phyloP scores from a whole-genome alignment of 2,888 invertebrate species.

The Spatulosminthurus flaviceps region DNA sequence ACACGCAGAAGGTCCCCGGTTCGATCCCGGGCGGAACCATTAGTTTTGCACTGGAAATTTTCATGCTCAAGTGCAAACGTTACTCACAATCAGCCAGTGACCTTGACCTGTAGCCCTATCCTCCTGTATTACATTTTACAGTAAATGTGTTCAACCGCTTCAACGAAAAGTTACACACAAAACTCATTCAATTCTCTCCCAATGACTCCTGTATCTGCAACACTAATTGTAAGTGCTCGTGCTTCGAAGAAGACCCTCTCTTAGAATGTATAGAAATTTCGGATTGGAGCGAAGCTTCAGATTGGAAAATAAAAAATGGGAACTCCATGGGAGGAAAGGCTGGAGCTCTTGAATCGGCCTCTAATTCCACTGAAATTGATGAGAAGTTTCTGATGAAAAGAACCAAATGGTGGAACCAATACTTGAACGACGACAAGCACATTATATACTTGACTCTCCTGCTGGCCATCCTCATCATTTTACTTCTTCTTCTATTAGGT shows the following conservation, averaged over 20 bases:
- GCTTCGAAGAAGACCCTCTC: conserved; percentile 5
- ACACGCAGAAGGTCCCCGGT: conserved; percentile 62
- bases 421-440: background rate
- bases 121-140: background rate
- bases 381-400: background rate
- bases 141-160: conserved; percentile 34
- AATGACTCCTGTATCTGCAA: conserved; percentile 33
- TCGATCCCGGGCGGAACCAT: conserved; percentile 60
- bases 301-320: conserved; percentile 23
- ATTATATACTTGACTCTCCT: conserved; percentile 11
- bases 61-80: no score
- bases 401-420: background rate
- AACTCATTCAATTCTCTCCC: conserved; percentile 32
- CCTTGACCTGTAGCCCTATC: conserved; percentile 1
- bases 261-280: background rate
- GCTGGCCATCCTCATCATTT: background rate
- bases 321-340: background rate
- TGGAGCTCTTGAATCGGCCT: background rate
- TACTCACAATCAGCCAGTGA: no score
- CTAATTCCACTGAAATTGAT: background rate
- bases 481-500: conserved; percentile 23
- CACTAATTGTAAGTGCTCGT: conserved; percentile 24
- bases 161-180: conserved; percentile 19
- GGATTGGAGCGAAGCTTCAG: background rate
- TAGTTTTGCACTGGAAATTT: conserved; percentile 44